Base-by-base conservation (phyloP, 2,888 invertebrate species). In the Eurytoma californica region DNA sequence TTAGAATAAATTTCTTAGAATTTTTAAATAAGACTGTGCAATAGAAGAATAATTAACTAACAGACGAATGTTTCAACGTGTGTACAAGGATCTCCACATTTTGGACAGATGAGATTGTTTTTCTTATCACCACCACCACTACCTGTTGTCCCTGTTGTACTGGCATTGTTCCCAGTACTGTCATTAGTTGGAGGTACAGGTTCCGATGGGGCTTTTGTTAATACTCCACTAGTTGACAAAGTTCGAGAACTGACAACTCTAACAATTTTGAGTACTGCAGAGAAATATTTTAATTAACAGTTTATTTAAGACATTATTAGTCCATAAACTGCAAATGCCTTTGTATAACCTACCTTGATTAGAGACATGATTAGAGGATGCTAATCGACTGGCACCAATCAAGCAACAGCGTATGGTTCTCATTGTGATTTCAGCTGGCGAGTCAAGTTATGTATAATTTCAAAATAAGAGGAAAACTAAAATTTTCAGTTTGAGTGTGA, bases 1-100 rank as follows among this genome's bases (percentile, higher is more conserved):
- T 7, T 39, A 69, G 61, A 65, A 60, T 57, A 30, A 30, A 51
- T 73, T 51, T 13, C 55, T 30, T 47, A 68, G 16, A 16, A 53
- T 39, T 39, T 39, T 39, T 39, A 39, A 39, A 39, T 9, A 39
- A 39, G 49, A 58, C 58, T 2, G 20, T 67, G 47, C 3, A 65
- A 3, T 39, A n/a, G 3, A 12, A 49, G 30, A n/a, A 51, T n/a
- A 24, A 3, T 60, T 24, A 82, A 92, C 93, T 92, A 89, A 93
- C 97, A 97, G 86, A 98, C 97, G 92, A 98, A 98, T 3, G 98
- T 98, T 91, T 98, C 98, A 79, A 98, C 97, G 91, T 98, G 97
- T 2, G 97, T 97, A 91, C 98, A 98, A n/a, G 97, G 97, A 91
- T 97, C 97, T 2, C 97, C 97, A 90, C 98, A 98, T 91, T 98